Base-by-base conservation (phyloP, 2,113 vertebrate species). In the Phyllostomus discolor region DNA sequence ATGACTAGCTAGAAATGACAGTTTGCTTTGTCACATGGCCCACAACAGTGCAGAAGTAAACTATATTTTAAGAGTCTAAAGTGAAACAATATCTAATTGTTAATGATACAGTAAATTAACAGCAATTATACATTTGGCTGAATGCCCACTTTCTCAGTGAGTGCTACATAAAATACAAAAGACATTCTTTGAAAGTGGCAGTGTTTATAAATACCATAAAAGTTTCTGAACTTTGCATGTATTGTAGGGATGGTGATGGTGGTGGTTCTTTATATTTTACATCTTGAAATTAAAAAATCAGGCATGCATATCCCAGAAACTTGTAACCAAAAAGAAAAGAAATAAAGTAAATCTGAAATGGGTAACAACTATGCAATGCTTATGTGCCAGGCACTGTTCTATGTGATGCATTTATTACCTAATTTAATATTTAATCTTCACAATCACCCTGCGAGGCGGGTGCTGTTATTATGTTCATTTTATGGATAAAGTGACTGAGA, bases 101-200 rank as follows among this genome's bases (percentile, higher is more conserved):
- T 97, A 97, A 97, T 96, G 94, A 95, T 87, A 95, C n/a, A 95
- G 93, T 97, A 96, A 94, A 95, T 91, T 95, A 17, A 76, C 22
- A 54, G 78, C 67, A 97, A 97, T 97, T 97, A 96, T 0, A 80
- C 96, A 97, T 73, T 35, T 96, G 91, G 95, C 35, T 80, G 83
- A 93, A 78, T 83, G 81, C 89, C 93, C 46, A 75, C 15, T 88
- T 12, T 82, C 76, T 96, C 69, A 93, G 0, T 83, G 54, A 97
- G 93, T 19, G 87, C 81, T 91, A 10, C 38, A 1, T 38, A 91
- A 82, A 10, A 96, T 43, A 41, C 46, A n/a, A 57, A 94, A 98
- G 92, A 94, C 70, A 80, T 0, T 31, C 75, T 96, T 82, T 7
- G 66, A 50, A 96, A 73, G 52, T 50, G 79, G 20, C 24, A 88